Evolutionary conservation across 2,113 vertebrate genomes (phyloP), one percentile per base, ranked within the genome.

Genomic region (Pseudorasbora parva): DNA sequence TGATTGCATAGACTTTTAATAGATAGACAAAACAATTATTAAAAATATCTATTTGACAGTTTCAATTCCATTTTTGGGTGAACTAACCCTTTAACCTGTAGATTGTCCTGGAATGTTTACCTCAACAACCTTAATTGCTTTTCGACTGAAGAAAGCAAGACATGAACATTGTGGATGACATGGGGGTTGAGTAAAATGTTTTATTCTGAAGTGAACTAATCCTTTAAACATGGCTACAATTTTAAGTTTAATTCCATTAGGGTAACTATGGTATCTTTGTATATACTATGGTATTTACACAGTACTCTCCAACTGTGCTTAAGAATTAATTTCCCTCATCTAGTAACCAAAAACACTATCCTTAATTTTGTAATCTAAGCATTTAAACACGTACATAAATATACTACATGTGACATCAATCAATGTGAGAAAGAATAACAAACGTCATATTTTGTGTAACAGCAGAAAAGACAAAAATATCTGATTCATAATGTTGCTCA

Each of bases 401-500:
- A 17, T 17, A 19, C 47, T 27, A 14, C 47, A 74, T 54, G 23
- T 9, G 47, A 30, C 72, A 75, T 21, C 47, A 75, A 33, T 54
- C 72, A 11, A 5, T 21, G 72, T 54, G 8, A 54, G 15, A 9
- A 54, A 75, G 14, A 54, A 21, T 27, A 27, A 33, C 25, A 51
- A 74, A 51, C 25, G 0, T 51, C 72, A 15, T 74, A 45, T 19
- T 15, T 11, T 11, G 25, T 54, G 71, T 23, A 49, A 49, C 4
- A 14, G 23, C 45, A 74, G n/a, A 74, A 57, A 68, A 66, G 15
- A 51, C 5, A n/a, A n/a, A n/a, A n/a, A n/a, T n/a, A n/a, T n/a
- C n/a, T n/a, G n/a, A n/a, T 30, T 33, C 8, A 27, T 47, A 10
- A 17, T 62, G 33, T 62, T 62, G 8, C 72, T 64, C 86, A 99